Evolutionary conservation across 1,140 invertebrate species (phyloP).

Genomic region (Globodera rostochiensis): DNA sequence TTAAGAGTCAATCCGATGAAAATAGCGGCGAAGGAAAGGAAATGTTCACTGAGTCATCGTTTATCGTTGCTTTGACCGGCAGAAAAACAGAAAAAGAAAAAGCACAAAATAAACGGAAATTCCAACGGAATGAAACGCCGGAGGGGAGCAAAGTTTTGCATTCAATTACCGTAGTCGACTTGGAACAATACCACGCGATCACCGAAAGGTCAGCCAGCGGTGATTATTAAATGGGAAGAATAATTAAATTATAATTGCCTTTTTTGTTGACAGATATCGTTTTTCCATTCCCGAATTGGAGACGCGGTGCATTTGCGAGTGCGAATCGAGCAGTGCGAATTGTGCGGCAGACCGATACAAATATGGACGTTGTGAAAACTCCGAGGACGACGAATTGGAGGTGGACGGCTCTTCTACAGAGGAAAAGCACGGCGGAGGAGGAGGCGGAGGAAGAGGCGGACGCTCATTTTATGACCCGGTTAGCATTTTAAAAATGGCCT

Average conservation of each 20-base stretch:
- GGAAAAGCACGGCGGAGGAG: background rate
- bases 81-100: background rate
- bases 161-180: conserved; percentile 39
- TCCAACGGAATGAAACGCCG: background rate
- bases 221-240: background rate
- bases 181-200: conserved; percentile 52
- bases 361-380: conserved; percentile 32
- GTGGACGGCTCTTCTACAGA: background rate
- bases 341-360: conserved; percentile 48
- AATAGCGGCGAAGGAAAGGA: conserved; percentile 18
- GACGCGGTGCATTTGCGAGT: conserved; percentile 52
- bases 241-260: background rate
- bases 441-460: background rate
- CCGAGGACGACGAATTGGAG: conserved; percentile 14
- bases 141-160: conserved; percentile 37
- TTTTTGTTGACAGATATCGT: conserved; percentile 35
- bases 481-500: background rate
- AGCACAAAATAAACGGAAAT: conserved; percentile 9
- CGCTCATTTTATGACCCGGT: background rate
- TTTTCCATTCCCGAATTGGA: conserved; percentile 53
- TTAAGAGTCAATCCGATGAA: conserved; percentile 3
- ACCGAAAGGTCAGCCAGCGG: conserved; percentile 32
- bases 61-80: conserved; percentile 5
- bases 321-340: conserved; percentile 31
- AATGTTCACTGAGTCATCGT: conserved; percentile 15